Evolutionary conservation across 2,113 vertebrate species (phyloP), one percentile per base, ranked within the genome.

Genomic region (Piprites chloris): DNA sequence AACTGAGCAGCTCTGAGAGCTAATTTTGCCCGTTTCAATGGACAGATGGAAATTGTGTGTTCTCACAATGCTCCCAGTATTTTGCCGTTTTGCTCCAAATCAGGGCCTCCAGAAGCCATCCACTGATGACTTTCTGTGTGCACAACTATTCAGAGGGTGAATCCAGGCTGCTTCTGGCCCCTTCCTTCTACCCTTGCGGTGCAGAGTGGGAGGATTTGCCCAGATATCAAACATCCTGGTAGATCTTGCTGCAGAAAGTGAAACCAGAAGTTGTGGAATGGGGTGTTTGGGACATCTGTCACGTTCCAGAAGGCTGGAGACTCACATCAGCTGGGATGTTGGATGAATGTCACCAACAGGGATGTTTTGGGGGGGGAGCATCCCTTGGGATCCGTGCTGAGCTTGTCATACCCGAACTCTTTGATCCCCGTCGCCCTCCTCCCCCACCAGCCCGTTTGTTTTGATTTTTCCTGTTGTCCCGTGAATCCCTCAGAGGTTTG

Each of bases 21-120:
- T 96, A 58, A 76, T 92, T 93, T 90, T 85, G 77, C 94, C 78
- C 32, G 5, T 95, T 93, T 46, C 71, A 49, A 15, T 4, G 87
- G 96, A 96, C 96, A 96, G 97, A 96, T 95, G 96, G 96, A 81
- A 93, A 83, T 88, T 47, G 87, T 77, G 85, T 16, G 61, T 58
- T 52, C 85, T 78, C 90, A 59, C 89, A 67, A 76, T 95, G 94
- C 68, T 42, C 49, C 62, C 28, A 69, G 68, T 65, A 26, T 87
- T 68, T 52, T 9, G 13, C 39, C 1, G 0, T 62, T 69, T n/a
- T 35, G 49, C 85, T 92, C 59, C 2, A 82, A 41, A 78, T 72
- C 55, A 22, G 49, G 13, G 66, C 35, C 28, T 61, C 52, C 23
- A 6, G 50, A 39, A 85, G 49, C 65, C 62, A 49, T 9, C 79